Evolutionary conservation across 1,140 invertebrate genomes (phyloP).

Genomic region (Muscidifurax raptorellus): DNA sequence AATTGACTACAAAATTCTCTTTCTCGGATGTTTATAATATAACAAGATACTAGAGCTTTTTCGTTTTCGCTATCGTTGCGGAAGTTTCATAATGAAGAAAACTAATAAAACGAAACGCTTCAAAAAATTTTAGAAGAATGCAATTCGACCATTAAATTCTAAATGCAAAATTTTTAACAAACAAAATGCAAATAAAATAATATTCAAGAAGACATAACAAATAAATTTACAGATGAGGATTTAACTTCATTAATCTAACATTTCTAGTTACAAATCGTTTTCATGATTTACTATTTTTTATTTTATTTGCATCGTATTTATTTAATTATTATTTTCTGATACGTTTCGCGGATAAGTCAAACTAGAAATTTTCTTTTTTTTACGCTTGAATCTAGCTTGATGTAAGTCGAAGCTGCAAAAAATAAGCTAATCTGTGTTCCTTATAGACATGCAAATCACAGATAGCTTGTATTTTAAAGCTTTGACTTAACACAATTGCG

Average conservation of each 20-base stretch:
- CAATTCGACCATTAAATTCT: conserved; percentile 32
- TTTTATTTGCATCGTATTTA: conserved; percentile 13
- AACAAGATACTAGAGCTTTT: conserved; percentile 31
- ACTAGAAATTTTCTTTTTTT: conserved; percentile 28
- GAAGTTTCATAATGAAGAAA: neutral
- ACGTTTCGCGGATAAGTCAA: conserved; percentile 34
- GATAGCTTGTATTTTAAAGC: neutral
- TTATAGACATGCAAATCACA: neutral
- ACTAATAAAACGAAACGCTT: neutral
- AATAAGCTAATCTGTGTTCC: neutral
- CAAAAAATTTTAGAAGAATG: conserved; percentile 15
- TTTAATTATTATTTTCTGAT: conserved; percentile 33
- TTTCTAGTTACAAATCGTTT: conserved; percentile 43
- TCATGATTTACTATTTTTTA: conserved; percentile 25
- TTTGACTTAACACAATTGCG: conserved; percentile 33
- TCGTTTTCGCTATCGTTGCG: conserved; percentile 1
- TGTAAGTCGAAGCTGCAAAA: conserved; percentile 22
- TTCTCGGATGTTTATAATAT: conserved; percentile 40
- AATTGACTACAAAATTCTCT: conserved; percentile 48
- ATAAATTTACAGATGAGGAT: conserved; percentile 38
- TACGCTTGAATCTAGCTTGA: conserved; percentile 1
- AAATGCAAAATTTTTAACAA: conserved; percentile 46
- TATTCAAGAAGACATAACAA: conserved; percentile 47
- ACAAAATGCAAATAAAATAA: conserved; percentile 48
- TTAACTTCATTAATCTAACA: conserved; percentile 43